Evolutionary conservation across 2,113 vertebrate species (phyloP).

Genomic region (Calidris pugnax): DNA sequence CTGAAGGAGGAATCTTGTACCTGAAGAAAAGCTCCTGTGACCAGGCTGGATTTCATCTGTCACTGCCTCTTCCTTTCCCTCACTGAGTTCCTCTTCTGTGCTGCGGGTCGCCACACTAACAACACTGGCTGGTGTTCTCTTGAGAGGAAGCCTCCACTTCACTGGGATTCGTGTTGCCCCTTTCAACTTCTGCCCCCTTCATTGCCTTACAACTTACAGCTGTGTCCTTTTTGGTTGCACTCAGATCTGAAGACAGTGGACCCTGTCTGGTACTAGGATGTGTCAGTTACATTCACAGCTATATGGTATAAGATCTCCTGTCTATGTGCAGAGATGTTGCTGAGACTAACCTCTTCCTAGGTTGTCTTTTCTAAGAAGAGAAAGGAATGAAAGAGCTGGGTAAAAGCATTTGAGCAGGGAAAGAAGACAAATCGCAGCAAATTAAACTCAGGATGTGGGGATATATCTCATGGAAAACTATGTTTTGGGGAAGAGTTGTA

Average conservation of each 20-base stretch:
- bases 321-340: background rate
- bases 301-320: background rate
- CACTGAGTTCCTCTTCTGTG: background rate
- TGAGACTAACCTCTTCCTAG: background rate
- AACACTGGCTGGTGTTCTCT: background rate
- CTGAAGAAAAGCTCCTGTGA: background rate
- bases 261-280: background rate
- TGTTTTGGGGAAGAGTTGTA: background rate
- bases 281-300: background rate
- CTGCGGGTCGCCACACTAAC: background rate
- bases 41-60: background rate
- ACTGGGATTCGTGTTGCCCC: background rate
- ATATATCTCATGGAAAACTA: background rate
- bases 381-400: background rate
- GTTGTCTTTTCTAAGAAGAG: background rate
- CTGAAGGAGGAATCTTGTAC: background rate
- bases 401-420: background rate
- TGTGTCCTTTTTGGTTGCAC: background rate
- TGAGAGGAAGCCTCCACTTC: background rate
- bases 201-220: background rate
- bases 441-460: background rate
- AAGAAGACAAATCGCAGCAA: background rate
- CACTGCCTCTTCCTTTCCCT: background rate
- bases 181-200: background rate
- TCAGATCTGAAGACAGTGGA: background rate